These are phyloP conservation scores for Pelvicachromis taeniatus DNA, from an alignment of 2,113 vertebrate genomes.

Conservation along the genomic window DNA sequence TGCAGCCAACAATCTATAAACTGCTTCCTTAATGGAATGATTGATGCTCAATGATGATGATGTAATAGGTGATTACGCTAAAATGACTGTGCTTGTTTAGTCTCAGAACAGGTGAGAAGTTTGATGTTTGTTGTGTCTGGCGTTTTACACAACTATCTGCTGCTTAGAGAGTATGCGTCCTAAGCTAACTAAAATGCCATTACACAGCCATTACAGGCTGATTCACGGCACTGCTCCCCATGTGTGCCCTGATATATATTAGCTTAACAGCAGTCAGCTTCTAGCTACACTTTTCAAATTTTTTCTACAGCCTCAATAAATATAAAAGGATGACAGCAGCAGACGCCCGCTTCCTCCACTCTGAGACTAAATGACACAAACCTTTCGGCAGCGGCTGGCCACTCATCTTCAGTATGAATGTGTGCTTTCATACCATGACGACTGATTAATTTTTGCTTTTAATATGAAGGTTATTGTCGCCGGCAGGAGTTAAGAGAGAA, in stretches of 20 bases:
- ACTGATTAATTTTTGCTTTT: slow-evolving; percentile 49
- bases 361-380: slow-evolving; percentile 62
- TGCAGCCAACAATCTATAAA: slow-evolving; percentile 42
- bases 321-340: neutral
- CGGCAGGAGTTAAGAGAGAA: slow-evolving; percentile 18
- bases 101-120: slow-evolving; percentile 30
- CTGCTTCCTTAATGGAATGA: slow-evolving; percentile 36
- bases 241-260: neutral
- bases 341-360: neutral
- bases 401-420: slow-evolving; percentile 46
- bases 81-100: slow-evolving; percentile 54
- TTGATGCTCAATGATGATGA: slow-evolving; percentile 10
- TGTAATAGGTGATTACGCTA: slow-evolving; percentile 26
- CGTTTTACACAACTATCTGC: neutral
- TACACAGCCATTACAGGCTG: too few species aligned
- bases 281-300: neutral
- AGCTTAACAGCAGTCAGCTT: neutral
- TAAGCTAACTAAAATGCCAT: neutral
- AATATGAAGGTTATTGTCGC: slow-evolving; percentile 52
- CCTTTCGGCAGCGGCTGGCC: slow-evolving; percentile 2
- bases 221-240: too few species aligned
- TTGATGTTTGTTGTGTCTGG: neutral
- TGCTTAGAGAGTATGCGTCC: neutral
- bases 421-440: slow-evolving; percentile 15
- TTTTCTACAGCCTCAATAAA: neutral